Conservation (phyloP, 1,140 invertebrate species). For the Leptinotarsa undecemlineata region DNA sequence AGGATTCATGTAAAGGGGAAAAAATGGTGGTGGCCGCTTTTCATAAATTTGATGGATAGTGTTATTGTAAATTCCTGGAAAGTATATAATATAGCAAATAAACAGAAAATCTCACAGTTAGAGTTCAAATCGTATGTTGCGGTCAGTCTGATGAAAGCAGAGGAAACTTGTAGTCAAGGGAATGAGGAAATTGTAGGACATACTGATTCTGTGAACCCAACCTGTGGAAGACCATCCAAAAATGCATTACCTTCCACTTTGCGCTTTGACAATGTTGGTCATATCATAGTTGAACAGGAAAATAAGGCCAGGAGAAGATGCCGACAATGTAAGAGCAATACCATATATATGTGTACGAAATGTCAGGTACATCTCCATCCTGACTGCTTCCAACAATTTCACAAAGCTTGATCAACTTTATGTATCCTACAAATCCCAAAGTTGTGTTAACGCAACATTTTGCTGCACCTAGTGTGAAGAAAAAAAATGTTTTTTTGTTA, state of each 20-base stretch:
- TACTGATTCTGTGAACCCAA: not conserved
- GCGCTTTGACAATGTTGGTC: constrained; percentile 10
- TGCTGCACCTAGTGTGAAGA: too few relatives aligned
- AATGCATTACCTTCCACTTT: not conserved
- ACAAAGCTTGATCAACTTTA: too few relatives aligned
- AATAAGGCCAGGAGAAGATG: constrained; percentile 8
- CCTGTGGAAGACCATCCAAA: constrained; percentile 1
- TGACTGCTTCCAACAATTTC: not conserved
- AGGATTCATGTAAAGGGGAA: constrained; percentile 7
- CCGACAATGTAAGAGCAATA: not conserved
- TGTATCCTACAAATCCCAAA: too few relatives aligned
- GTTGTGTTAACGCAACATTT: too few relatives aligned
- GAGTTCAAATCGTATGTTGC: not conserved
- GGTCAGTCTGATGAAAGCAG: not conserved
- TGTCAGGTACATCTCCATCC: not conserved
- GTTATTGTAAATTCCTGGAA: constrained; percentile 7
- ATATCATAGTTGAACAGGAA: constrained; percentile 10
- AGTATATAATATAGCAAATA: constrained; percentile 13
- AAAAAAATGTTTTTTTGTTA: too few relatives aligned
- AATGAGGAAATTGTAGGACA: not conserved
- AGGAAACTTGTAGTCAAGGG: not conserved
- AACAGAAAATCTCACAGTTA: not conserved
- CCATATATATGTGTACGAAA: not conserved
- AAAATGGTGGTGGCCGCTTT: constrained; percentile 15
- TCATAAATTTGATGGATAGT: constrained; percentile 1